Percentiles rank a stretch among this genome's conserved stretches.
Evolutionary conservation across 1,140 invertebrate species (phyloP).

Genomic region (Aphis craccivora): DNA sequence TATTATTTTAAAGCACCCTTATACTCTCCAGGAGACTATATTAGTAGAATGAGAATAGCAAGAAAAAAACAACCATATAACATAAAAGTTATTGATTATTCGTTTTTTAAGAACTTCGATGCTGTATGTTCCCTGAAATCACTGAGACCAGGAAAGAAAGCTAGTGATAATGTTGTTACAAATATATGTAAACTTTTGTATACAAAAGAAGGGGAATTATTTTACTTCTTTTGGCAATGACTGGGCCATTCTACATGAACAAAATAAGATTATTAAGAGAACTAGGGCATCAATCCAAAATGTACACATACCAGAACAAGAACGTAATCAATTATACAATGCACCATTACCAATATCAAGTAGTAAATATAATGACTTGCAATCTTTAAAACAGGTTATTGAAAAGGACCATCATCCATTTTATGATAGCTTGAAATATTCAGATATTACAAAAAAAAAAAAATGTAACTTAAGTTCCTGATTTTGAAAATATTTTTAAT

Average conservation of each 20-base stretch:
- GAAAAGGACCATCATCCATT: slow-evolving; percentile 53
- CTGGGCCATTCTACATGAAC: background rate
- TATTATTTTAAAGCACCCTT: slow-evolving; percentile 58
- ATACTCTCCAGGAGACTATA: slow-evolving; percentile 58
- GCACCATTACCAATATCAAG: slow-evolving; percentile 31
- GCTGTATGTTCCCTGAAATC: slow-evolving; percentile 43
- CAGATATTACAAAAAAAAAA: background rate
- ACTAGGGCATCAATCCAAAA: background rate
- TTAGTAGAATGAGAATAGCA: slow-evolving; percentile 52
- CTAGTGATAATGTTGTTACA: slow-evolving; percentile 56
- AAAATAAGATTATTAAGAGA: background rate
- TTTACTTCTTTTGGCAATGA: background rate
- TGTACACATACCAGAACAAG: background rate
- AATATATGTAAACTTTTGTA: slow-evolving; percentile 54
- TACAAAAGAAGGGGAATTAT: slow-evolving; percentile 10
- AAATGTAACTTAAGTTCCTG: background rate
- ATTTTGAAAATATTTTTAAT: background rate
- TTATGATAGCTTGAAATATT: slow-evolving; percentile 57
- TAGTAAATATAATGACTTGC: slow-evolving; percentile 58
- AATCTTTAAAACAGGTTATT: slow-evolving; percentile 54
- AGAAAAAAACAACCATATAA: slow-evolving; percentile 40
- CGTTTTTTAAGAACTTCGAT: slow-evolving; percentile 48
- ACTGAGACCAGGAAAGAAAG: slow-evolving; percentile 56
- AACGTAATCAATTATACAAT: slow-evolving; percentile 18
- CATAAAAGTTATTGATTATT: slow-evolving; percentile 37